Conservation (phyloP, 2,797 vertebrate genomes). For the Rhabdophis nuchalis region DNA sequence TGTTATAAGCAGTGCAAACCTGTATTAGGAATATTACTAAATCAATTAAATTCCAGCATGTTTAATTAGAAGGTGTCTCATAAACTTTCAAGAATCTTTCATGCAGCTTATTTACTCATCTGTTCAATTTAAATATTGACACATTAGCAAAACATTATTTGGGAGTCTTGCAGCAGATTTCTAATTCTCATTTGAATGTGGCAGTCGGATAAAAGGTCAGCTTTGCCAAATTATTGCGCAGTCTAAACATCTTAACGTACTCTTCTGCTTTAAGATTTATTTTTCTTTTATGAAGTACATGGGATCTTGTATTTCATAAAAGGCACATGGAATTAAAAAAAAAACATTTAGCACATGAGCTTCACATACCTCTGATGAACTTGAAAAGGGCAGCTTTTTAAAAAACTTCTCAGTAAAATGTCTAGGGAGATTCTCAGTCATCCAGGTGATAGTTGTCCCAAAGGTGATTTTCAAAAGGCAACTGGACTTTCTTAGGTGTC, state of each 20-base stretch:
- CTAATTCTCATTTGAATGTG: slow-evolving; percentile 28
- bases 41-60: slow-evolving; percentile 48
- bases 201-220: not conserved
- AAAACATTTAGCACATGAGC: too few relatives aligned
- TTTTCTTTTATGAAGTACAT: not conserved
- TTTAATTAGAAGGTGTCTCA: slow-evolving; percentile 62
- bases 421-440: not conserved
- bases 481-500: not conserved
- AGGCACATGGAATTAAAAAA: not conserved
- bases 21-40: slow-evolving; percentile 48
- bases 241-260: not conserved
- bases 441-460: not conserved
- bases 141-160: slow-evolving; percentile 49
- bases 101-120: slow-evolving; percentile 39
- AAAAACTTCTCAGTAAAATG: not conserved
- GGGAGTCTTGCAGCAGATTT: slow-evolving; percentile 32
- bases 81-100: slow-evolving; percentile 42
- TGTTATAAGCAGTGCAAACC: slow-evolving; percentile 18
- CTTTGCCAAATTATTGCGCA: not conserved
- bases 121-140: slow-evolving; percentile 38
- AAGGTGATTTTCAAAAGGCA: not conserved
- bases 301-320: not conserved
- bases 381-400: not conserved
- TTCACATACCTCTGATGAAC: not conserved
- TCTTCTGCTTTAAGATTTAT: not conserved